A percentile compares a stretch with the other conserved stretches of the same genome.
Conservation (phyloP, 1,140 invertebrate genomes). For the Meloidogyne floridensis region DNA sequence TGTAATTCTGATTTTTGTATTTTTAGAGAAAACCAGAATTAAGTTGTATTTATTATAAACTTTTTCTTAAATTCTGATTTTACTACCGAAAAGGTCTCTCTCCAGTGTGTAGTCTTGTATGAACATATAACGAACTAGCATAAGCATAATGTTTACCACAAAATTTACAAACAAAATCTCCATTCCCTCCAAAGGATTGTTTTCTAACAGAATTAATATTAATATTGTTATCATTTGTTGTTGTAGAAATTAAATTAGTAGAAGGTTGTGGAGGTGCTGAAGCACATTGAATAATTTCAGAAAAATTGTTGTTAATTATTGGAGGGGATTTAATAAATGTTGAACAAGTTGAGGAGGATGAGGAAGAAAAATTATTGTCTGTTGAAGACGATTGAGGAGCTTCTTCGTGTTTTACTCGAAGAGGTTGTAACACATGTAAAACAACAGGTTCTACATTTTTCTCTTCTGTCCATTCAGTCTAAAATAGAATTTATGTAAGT, state of each 20-base stretch:
- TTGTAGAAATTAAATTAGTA: not conserved
- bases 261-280: not conserved
- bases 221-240: not conserved
- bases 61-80: no score
- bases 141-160: constrained; percentile 65
- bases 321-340: not conserved
- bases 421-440: not conserved
- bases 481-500: not conserved
- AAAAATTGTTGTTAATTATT: not conserved
- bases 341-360: constrained; percentile 9
- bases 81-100: constrained; percentile 58
- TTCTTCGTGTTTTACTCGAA: not conserved
- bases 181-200: not conserved
- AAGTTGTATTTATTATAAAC: no score
- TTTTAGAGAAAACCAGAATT: no score
- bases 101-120: constrained; percentile 59
- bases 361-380: not conserved
- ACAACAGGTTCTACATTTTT: not conserved
- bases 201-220: constrained; percentile 25
- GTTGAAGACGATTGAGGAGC: not conserved
- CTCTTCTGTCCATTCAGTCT: not conserved
- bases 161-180: constrained; percentile 60
- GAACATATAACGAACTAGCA: constrained; percentile 58
- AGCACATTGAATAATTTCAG: not conserved
- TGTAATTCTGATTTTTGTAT: no score